Evolutionary conservation across 2,113 vertebrate genomes (phyloP), one percentile per base, ranked within the genome.

Genomic region (Callaeas wilsoni): DNA sequence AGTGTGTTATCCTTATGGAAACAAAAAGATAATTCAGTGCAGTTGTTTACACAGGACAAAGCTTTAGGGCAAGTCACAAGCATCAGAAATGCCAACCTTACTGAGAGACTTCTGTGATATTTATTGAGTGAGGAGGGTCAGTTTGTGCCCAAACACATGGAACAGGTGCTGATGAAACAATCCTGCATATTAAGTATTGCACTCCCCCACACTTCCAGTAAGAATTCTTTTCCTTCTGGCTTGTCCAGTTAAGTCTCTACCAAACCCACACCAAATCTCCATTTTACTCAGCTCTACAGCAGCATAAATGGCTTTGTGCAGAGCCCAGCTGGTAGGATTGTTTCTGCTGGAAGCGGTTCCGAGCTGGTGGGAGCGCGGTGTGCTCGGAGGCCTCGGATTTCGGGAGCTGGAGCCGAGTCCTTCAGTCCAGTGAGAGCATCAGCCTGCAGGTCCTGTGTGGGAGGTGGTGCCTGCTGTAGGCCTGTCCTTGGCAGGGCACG

Each of bases 1-100:
- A 97, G 74, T 79, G 70, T 44, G 65, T 96, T 97, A 96, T 96
- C 96, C 94, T 93, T 97, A 64, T 74, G 52, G 87, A 97, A 97
- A 98, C 92, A 97, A 81, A 94, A 88, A 85, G 79, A 74, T 95
- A 95, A 94, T 97, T 95, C 85, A 29, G 59, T 88, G 83, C 94
- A 96, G 96, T 94, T 95, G 94, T 94, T 95, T 92, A 68, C 63
- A 92, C 84, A 96, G 95, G 67, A 89, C 80, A 87, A 73, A 93
- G 88, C 74, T 89, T 93, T 84, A 89, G 90, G 81, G 90, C 44
- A 78, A 74, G 80, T 86, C 32, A 16, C 42, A 74, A 87, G 81
- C 82, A 65, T 44, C 55, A 95, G 93, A 89, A 84, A 93, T 68
- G 37, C 93, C 82, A 91, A 4, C 44, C 75, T 56, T 64, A 16